Percentiles rank a stretch among this genome's conserved stretches.
Conservation (phyloP, 2,113 vertebrate genomes). For the Sinosuthora webbiana region DNA sequence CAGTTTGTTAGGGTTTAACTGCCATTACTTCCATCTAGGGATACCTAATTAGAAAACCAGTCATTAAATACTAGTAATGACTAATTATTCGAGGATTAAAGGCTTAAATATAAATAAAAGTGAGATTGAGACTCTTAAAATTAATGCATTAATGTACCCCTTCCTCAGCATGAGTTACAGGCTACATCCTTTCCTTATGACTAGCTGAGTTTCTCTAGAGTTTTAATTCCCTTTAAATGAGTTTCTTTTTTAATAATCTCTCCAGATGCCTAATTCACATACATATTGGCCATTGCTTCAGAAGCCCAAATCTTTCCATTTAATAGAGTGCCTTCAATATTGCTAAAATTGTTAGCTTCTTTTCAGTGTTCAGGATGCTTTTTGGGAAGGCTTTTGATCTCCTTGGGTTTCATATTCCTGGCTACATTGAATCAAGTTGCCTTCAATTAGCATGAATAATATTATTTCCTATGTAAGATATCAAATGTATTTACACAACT, state of each 20-base stretch:
- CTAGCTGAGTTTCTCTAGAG: conserved; percentile 23
- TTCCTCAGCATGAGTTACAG: conserved; percentile 36
- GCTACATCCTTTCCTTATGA: conserved; percentile 32
- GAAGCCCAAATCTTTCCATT: not conserved
- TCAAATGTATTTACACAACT: not conserved
- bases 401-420: not conserved
- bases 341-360: not conserved
- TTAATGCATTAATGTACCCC: conserved; percentile 37
- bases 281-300: conserved; percentile 18
- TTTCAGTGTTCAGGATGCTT: not conserved
- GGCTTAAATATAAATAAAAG: conserved; percentile 75
- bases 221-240: conserved; percentile 12
- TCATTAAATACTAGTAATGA: conserved; percentile 73
- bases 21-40: conserved; percentile 62
- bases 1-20: conserved; percentile 67
- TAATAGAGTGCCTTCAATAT: not conserved
- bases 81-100: conserved; percentile 74
- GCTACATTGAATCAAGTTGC: not conserved
- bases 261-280: conserved; percentile 56
- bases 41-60: conserved; percentile 70
- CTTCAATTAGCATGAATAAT: not conserved
- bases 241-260: conserved; percentile 28
- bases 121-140: conserved; percentile 62
- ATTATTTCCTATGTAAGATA: not conserved
- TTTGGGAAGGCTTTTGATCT: not conserved